Evolutionary conservation across 1,140 invertebrate genomes (phyloP).

Genomic region (Myzus persicae): DNA sequence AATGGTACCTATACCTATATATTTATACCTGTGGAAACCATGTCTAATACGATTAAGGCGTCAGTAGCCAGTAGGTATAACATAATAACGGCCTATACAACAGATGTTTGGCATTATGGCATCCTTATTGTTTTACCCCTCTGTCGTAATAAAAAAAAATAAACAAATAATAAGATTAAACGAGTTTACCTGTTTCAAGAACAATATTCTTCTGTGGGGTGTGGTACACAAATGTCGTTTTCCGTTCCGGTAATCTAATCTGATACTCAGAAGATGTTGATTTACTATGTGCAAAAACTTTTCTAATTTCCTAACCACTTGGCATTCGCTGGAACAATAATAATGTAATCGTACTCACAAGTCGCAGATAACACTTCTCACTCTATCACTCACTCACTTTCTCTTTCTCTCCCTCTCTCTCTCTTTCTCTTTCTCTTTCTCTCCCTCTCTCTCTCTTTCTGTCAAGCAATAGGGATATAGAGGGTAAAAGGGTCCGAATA

Average conservation of each 20-base stretch:
- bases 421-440: no score
- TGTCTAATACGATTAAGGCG: neutral
- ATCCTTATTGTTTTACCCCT: neutral
- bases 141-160: neutral
- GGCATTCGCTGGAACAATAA: constrained; percentile 29
- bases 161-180: constrained; percentile 17
- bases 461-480: neutral
- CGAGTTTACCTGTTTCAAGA: neutral
- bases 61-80: neutral
- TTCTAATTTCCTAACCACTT: constrained; percentile 53
- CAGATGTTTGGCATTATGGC: neutral
- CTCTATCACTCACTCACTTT: neutral
- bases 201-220: neutral
- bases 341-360: constrained; percentile 40
- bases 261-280: constrained; percentile 34
- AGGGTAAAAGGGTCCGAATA: neutral
- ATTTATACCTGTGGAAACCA: neutral
- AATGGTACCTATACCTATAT: neutral
- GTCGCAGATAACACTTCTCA: constrained; percentile 31
- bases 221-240: constrained; percentile 24
- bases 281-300: constrained; percentile 52
- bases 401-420: no score
- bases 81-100: neutral
- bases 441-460: neutral
- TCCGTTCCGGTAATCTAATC: constrained; percentile 29